Evolutionary conservation across 2,113 vertebrate species (phyloP).

Genomic region (Bubo scandiacus): DNA sequence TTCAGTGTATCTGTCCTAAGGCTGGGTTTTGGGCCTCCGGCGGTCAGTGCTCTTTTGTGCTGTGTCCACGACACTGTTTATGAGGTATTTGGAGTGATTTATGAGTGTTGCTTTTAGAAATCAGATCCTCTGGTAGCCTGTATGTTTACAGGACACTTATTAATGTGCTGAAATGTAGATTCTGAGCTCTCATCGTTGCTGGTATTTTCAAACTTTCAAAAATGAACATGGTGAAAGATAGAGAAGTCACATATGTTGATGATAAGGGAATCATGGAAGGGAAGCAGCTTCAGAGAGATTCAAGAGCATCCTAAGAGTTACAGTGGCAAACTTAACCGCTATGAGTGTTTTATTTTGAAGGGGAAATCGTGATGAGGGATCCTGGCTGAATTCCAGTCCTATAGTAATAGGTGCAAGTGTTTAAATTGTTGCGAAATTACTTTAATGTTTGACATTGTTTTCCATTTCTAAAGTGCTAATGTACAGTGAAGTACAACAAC

Average conservation of each 20-base stretch:
- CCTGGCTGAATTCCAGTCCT: not conserved
- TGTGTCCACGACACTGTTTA: not conserved
- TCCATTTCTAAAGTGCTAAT: conserved; percentile 58
- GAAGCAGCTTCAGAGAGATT: not conserved
- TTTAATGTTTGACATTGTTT: conserved; percentile 67
- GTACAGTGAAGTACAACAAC: conserved; percentile 25
- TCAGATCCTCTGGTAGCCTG: not conserved
- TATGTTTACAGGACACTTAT: not conserved
- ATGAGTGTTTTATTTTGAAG: not conserved
- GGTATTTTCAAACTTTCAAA: not conserved
- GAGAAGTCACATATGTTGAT: not conserved
- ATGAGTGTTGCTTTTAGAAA: not conserved
- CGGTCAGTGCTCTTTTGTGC: not conserved
- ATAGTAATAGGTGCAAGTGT: not conserved
- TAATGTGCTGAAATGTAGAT: not conserved
- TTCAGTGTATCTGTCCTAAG: not conserved
- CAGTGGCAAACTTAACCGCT: not conserved
- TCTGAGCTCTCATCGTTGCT: not conserved
- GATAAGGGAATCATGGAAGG: not conserved
- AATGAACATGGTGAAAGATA: not conserved
- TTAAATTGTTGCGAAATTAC: conserved; percentile 46
- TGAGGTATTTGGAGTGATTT: not conserved
- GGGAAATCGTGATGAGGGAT: not conserved
- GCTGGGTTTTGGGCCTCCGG: not conserved
- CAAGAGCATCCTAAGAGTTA: not conserved